Conservation (phyloP, 2,797 vertebrate genomes). For the Spinibarbus caldwelli region DNA sequence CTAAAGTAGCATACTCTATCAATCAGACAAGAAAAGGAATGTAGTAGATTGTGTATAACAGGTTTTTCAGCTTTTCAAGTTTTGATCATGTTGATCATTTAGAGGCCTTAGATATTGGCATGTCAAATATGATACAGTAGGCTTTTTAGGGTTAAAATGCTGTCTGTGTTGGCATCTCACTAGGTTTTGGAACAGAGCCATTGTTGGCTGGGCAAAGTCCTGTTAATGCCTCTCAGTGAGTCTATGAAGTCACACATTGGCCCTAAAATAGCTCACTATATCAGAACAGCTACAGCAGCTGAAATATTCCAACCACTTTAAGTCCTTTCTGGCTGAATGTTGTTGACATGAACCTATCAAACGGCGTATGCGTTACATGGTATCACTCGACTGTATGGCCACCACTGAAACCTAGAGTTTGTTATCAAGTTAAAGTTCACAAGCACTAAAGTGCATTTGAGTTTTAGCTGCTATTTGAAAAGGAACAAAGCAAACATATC, state of each 20-base stretch:
- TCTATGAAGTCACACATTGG: constrained; percentile 53
- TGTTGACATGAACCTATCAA: constrained; percentile 27
- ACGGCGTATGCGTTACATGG: neutral
- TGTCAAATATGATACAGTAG: neutral
- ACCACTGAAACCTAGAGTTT: neutral
- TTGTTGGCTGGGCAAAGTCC: neutral
- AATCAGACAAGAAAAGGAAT: neutral
- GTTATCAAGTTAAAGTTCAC: neutral
- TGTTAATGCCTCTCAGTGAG: constrained; percentile 13
- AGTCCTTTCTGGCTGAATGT: constrained; percentile 8
- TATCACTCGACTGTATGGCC: neutral
- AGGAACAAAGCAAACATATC: neutral
- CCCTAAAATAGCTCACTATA: constrained; percentile 71
- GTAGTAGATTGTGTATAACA: neutral
- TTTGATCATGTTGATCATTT: neutral
- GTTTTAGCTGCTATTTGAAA: neutral
- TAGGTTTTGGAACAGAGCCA: neutral
- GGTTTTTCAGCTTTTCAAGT: neutral
- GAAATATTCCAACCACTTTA: constrained; percentile 52
- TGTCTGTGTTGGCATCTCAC: neutral
- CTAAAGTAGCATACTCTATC: neutral
- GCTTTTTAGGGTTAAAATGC: neutral
- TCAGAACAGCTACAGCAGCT: constrained; percentile 56
- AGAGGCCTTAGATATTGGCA: neutral
- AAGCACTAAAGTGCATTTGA: neutral